phyloP scores from a whole-genome alignment of 2,797 vertebrate species.

The Odontamblyopus lacepedii region DNA sequence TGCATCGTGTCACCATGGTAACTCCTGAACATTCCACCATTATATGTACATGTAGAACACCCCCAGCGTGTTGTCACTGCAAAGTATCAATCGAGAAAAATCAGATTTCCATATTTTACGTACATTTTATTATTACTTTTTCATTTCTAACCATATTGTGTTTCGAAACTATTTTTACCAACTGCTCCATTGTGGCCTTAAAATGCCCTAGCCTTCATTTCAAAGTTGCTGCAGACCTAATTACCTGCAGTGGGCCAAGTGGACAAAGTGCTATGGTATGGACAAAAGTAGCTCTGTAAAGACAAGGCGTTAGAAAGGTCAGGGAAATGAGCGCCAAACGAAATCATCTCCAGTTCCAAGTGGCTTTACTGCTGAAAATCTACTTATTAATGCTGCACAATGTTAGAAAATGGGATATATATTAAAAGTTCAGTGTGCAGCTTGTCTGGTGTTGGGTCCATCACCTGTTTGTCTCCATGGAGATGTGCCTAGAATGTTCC shows the following conservation, averaged over 20 bases:
- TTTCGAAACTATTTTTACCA: slow-evolving; percentile 6
- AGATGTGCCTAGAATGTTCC: no score
- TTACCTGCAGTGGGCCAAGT: slow-evolving; percentile 56
- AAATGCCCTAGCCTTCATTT: slow-evolving; percentile 14
- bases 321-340: slow-evolving; percentile 15
- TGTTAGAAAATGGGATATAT: no score
- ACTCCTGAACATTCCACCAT: no score
- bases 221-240: slow-evolving; percentile 50
- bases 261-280: slow-evolving; percentile 44
- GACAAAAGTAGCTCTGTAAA: slow-evolving; percentile 48
- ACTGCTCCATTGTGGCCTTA: slow-evolving; percentile 11
- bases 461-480: no score
- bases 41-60: no score
- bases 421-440: no score
- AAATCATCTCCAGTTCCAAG: not conserved
- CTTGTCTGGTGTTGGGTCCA: no score
- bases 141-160: not conserved
- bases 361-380: not conserved
- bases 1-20: no score
- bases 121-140: not conserved
- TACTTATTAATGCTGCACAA: not conserved
- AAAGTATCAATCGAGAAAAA: no score
- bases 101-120: not conserved
- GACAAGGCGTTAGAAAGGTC: slow-evolving; percentile 63
- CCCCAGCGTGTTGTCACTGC: no score